These are phyloP conservation scores for Stenolophus ochropezus DNA, from an alignment of 2,888 invertebrate genomes.

Conservation along the genomic window DNA sequence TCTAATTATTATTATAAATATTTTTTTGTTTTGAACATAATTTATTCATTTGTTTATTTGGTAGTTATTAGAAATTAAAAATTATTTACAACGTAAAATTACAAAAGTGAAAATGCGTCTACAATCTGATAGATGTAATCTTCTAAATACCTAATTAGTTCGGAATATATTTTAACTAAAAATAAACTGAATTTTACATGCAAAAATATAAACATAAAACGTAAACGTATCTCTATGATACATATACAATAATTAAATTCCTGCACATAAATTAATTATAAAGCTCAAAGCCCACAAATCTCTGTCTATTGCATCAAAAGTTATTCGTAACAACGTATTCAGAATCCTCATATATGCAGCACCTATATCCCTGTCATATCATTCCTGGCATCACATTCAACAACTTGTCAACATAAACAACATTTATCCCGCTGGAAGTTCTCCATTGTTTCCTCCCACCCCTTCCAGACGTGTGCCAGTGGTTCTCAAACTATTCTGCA, in stretches of 20 bases:
- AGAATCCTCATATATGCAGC: slow-evolving; percentile 16
- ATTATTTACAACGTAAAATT: no score
- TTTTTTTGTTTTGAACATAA: no score
- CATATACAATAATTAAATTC: slow-evolving; percentile 11
- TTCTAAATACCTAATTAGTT: no score
- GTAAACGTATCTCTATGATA: background rate
- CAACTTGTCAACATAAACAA: slow-evolving; percentile 44
- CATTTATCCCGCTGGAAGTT: slow-evolving; percentile 30
- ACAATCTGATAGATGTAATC: no score
- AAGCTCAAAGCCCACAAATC: background rate
- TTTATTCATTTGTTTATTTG: no score
- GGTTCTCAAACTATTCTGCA: background rate
- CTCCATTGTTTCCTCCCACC: background rate
- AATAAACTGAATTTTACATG: no score
- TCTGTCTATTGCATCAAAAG: slow-evolving; percentile 10
- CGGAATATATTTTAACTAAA: no score
- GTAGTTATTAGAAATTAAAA: no score
- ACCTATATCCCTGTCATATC: slow-evolving; percentile 35
- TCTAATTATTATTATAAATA: no score
- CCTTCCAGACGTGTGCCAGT: background rate
- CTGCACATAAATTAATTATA: slow-evolving; percentile 1
- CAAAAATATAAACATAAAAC: background rate
- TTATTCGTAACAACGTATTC: slow-evolving; percentile 16
- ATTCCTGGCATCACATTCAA: slow-evolving; percentile 29
- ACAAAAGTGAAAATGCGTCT: no score